These are phyloP conservation scores for Pygoscelis antarcticus DNA, from an alignment of 2,113 vertebrate species.

Conservation along the genomic window DNA sequence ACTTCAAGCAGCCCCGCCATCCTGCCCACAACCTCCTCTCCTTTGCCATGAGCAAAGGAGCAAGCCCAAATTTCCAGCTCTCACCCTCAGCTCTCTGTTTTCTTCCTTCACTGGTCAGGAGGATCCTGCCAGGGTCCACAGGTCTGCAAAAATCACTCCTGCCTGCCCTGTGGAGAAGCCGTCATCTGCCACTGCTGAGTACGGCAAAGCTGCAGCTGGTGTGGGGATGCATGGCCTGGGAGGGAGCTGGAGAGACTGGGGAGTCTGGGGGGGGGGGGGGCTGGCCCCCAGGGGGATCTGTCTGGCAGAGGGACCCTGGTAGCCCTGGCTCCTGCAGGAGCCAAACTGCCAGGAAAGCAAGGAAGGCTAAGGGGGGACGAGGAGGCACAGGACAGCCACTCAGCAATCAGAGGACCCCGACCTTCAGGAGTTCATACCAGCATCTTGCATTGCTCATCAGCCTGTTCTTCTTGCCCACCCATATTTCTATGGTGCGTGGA, in stretches of 20 bases:
- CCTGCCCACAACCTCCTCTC: neutral
- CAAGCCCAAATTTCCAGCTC: neutral
- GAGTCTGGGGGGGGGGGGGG: neutral
- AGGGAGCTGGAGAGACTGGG: neutral
- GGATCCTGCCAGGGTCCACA: neutral
- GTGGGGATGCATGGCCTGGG: neutral
- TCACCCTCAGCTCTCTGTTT: neutral
- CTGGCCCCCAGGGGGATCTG: neutral
- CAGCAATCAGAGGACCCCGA: neutral
- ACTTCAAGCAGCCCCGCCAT: neutral
- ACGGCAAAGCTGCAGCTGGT: neutral
- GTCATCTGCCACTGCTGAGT: neutral
- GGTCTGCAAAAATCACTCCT: neutral
- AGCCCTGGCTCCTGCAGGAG: neutral
- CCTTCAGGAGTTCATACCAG: neutral
- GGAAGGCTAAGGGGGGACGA: neutral
- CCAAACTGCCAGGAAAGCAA: neutral
- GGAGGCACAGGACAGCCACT: neutral
- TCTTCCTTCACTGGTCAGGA: neutral
- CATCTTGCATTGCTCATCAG: neutral
- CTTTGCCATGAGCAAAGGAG: neutral
- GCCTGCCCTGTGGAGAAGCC: neutral
- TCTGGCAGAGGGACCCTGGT: neutral
- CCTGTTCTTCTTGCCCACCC: neutral
- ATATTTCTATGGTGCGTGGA: neutral